Conservation (phyloP, 2,113 vertebrate species). For the Rissa tridactyla region DNA sequence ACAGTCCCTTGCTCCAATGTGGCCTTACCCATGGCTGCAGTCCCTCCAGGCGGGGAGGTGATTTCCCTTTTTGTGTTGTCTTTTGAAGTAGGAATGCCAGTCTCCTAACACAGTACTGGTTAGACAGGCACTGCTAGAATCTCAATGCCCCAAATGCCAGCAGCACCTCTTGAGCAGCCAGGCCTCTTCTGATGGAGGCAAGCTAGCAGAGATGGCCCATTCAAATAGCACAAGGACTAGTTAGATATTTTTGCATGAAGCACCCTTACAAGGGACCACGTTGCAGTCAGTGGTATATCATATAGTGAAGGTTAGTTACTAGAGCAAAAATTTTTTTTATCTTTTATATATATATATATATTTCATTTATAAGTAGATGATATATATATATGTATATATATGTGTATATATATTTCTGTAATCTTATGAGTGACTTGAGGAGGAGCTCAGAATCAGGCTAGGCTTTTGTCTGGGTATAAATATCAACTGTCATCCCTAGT, state of each 20-base stretch:
- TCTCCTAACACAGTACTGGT: neutral
- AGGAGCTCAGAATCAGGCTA: neutral
- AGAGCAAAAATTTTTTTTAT: neutral
- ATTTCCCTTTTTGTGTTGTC: neutral
- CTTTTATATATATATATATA: neutral
- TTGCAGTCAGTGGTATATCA: neutral
- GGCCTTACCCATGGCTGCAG: neutral
- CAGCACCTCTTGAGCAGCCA: neutral
- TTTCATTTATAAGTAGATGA: neutral
- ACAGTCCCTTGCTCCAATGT: neutral
- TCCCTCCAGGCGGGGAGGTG: neutral
- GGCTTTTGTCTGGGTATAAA: neutral
- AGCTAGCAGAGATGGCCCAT: neutral
- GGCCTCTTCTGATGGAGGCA: neutral
- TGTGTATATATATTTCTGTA: neutral
- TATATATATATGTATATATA: neutral
- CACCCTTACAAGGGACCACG: fast-evolving
- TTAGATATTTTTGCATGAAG: neutral
- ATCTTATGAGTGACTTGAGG: neutral
- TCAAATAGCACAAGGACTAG: neutral
- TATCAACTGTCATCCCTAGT: neutral
- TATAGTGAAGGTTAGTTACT: neutral
- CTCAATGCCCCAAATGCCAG: neutral
- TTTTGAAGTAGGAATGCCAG: neutral
- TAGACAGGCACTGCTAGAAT: neutral